These are phyloP conservation scores for Perithous albicinctus DNA, from an alignment of 2,888 invertebrate genomes.

Conservation along the genomic window DNA sequence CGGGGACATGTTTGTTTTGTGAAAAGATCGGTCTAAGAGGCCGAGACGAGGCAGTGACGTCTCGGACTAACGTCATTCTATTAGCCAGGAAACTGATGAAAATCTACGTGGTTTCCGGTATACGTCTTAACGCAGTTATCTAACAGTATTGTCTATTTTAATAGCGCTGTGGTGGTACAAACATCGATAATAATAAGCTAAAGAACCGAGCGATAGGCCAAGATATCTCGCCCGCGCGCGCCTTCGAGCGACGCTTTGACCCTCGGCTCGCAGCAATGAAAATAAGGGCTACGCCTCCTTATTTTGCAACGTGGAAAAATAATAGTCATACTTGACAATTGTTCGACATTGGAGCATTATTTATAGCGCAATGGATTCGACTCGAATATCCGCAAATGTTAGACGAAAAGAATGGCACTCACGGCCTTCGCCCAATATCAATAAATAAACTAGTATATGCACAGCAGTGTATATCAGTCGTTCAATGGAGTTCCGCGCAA, in stretches of 20 bases:
- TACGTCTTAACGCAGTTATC: constrained; percentile 28
- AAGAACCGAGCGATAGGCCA: constrained; percentile 58
- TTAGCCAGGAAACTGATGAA: constrained; percentile 39
- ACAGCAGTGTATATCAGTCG: constrained; percentile 14
- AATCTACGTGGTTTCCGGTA: constrained; percentile 41
- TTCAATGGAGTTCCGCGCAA: not conserved
- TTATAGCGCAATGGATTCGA: not conserved
- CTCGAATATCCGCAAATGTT: constrained; percentile 1
- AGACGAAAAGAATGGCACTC: constrained; percentile 43
- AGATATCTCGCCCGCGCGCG: constrained; percentile 43
- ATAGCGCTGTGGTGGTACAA: constrained; percentile 63
- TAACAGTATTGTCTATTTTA: constrained; percentile 61
- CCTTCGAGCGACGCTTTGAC: constrained; percentile 49
- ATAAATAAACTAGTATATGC: constrained; percentile 22
- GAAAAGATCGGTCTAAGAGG: not conserved
- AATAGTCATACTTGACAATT: constrained; percentile 30
- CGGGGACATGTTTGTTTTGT: constrained; percentile 4
- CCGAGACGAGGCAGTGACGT: constrained; percentile 11
- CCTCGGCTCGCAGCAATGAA: constrained; percentile 47
- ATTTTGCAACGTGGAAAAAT: constrained; percentile 31
- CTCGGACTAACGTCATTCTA: constrained; percentile 21
- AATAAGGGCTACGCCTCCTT: constrained; percentile 18
- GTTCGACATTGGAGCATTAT: constrained; percentile 26
- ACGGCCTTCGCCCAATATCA: not conserved
- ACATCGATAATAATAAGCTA: constrained; percentile 65